Conservation (phyloP, 2,888 invertebrate species). For the Erynnis tages region DNA sequence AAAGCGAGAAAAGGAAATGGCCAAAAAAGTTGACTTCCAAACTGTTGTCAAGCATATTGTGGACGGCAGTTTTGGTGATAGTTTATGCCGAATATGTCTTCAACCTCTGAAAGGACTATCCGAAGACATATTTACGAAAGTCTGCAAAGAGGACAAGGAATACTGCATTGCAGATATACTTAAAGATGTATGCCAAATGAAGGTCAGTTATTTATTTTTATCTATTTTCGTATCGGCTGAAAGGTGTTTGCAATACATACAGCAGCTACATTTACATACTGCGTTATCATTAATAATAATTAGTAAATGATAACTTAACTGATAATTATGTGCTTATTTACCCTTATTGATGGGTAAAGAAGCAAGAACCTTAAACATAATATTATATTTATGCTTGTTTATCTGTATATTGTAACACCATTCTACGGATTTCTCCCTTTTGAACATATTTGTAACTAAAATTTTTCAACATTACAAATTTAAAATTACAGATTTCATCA, state of each 20-base stretch:
- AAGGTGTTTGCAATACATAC: too few species aligned
- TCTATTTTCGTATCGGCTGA: too few species aligned
- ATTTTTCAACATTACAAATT: too few species aligned
- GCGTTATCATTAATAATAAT: too few species aligned
- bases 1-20: constrained; percentile 46
- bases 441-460: too few species aligned
- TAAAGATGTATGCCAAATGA: constrained; percentile 47
- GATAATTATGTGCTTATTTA: background rate
- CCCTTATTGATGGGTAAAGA: too few species aligned
- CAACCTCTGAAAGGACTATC: constrained; percentile 44
- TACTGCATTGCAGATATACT: constrained; percentile 65
- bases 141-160: constrained; percentile 57
- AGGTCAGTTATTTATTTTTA: constrained; percentile 42
- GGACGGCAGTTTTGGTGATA: constrained; percentile 56
- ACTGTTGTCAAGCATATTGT: constrained; percentile 59
- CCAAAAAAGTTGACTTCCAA: constrained; percentile 48
- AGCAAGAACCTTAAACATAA: too few species aligned
- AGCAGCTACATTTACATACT: too few species aligned
- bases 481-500: constrained; percentile 48
- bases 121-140: constrained; percentile 61
- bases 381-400: too few species aligned
- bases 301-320: too few species aligned
- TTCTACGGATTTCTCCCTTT: too few species aligned
- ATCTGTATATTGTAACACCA: too few species aligned
- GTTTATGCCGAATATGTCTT: constrained; percentile 63